Evolutionary conservation across 1,140 invertebrate genomes (phyloP).

Genomic region (Psilanteris sp.): DNA sequence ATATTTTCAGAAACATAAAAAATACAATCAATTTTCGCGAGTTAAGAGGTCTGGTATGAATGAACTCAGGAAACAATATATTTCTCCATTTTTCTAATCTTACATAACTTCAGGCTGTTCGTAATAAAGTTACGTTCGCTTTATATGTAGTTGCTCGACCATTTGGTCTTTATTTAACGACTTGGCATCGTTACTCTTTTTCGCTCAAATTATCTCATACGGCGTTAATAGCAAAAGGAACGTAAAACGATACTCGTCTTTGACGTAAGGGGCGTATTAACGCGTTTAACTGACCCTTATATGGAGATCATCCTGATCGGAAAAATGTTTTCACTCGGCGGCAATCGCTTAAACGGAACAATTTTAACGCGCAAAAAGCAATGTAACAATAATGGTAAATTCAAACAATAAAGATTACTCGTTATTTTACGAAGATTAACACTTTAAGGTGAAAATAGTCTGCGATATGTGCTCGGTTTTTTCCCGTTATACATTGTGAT

Average conservation of each 20-base stretch:
- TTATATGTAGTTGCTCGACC: constrained; percentile 32
- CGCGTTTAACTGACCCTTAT: constrained; percentile 31
- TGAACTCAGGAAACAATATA: constrained; percentile 28
- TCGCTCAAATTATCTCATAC: constrained; percentile 58
- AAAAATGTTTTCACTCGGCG: constrained; percentile 48
- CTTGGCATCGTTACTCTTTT: constrained; percentile 48
- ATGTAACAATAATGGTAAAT: constrained; percentile 27
- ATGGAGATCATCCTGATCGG: neutral
- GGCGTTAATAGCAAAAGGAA: constrained; percentile 50
- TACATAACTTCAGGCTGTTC: constrained; percentile 30
- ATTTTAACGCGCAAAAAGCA: constrained; percentile 42
- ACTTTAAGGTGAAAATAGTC: constrained; percentile 8
- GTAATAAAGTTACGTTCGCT: constrained; percentile 56
- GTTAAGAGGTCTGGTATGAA: constrained; percentile 14
- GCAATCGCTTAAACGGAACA: constrained; percentile 15
- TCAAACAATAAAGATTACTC: constrained; percentile 31
- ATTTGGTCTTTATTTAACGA: constrained; percentile 51
- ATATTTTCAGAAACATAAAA: no score
- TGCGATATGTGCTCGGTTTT: constrained; percentile 6
- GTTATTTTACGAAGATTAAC: constrained; percentile 17
- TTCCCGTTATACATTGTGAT: neutral
- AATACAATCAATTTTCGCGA: neutral
- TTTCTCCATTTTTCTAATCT: constrained; percentile 30
- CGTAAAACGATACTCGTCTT: constrained; percentile 51
- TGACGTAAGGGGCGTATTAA: constrained; percentile 48